phyloP scores from a whole-genome alignment of 2,113 vertebrate genomes.

The Tupaia chinensis region DNA sequence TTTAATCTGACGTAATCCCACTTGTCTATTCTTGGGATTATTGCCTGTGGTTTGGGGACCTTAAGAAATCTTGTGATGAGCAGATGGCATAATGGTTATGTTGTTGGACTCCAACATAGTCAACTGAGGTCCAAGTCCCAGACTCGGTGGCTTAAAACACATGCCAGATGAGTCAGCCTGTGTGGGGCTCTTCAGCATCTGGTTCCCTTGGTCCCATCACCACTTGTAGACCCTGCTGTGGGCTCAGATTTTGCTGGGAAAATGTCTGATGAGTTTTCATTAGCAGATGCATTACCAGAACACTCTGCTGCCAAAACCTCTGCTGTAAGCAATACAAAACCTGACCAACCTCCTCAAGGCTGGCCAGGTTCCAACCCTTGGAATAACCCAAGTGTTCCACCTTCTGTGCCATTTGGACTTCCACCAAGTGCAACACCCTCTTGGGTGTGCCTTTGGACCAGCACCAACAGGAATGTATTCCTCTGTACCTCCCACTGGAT shows the following conservation, averaged over 20 bases:
- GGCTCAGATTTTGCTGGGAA: constrained; percentile 63
- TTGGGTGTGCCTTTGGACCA: constrained; percentile 88
- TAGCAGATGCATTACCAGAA: constrained; percentile 90
- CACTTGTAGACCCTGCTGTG: background rate
- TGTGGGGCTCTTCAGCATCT: too few species aligned
- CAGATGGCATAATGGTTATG: too few species aligned
- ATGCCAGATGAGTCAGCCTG: too few species aligned
- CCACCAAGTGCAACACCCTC: constrained; percentile 86
- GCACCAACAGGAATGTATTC: constrained; percentile 90
- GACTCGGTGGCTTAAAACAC: too few species aligned
- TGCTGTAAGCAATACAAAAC: constrained; percentile 87
- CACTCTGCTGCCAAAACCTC: constrained; percentile 88
- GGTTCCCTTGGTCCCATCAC: too few species aligned
- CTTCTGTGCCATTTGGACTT: constrained; percentile 85
- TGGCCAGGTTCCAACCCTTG: constrained; percentile 88
- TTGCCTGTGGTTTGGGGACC: too few species aligned
- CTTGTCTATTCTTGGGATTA: too few species aligned
- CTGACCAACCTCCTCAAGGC: constrained; percentile 85
- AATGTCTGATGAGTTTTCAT: constrained; percentile 76
- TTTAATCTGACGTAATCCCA: too few species aligned
- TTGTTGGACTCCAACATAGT: too few species aligned
- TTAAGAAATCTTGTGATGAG: too few species aligned
- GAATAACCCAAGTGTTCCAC: constrained; percentile 87
- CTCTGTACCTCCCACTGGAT: constrained; percentile 88
- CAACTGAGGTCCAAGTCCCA: too few species aligned